A percentile compares a stretch with the other conserved stretches of the same genome.
phyloP scores from a whole-genome alignment of 2,113 vertebrate species.

The Okapia johnstoni region DNA sequence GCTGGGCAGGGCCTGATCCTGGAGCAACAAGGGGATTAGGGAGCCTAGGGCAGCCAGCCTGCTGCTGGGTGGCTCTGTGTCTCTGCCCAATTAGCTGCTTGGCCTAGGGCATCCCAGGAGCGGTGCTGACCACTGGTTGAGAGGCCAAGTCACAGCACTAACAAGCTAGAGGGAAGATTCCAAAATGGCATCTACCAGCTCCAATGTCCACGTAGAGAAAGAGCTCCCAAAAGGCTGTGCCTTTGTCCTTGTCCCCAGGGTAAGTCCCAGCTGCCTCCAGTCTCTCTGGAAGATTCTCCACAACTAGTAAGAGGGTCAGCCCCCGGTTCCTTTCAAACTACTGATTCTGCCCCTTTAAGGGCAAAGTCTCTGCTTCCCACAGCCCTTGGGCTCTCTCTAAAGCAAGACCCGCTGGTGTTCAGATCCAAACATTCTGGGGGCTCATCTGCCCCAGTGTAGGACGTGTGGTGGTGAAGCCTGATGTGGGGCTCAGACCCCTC shows the following conservation, averaged over 20 bases:
- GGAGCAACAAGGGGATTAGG: not conserved
- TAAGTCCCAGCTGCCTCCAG: not conserved
- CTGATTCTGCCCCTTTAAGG: not conserved
- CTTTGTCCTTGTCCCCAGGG: not conserved
- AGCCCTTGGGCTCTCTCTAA: not conserved
- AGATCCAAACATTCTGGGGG: not conserved
- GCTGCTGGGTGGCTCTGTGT: not conserved
- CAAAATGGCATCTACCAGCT: not conserved
- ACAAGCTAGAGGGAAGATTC: not conserved
- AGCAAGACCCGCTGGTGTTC: not conserved
- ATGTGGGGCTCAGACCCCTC: not conserved
- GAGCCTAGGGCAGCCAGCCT: not conserved
- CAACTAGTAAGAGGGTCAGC: not conserved
- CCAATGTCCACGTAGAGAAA: not conserved
- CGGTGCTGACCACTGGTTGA: not conserved
- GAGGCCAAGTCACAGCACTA: not conserved
- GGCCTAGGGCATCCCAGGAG: not conserved
- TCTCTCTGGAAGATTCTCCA: not conserved
- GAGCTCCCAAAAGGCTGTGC: not conserved
- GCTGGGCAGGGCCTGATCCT: not conserved
- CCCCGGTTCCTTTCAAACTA: not conserved
- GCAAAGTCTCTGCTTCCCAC: not conserved
- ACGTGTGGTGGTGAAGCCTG: not conserved
- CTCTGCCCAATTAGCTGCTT: not conserved
- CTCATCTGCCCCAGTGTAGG: not conserved